Base-by-base conservation (phyloP, 2,888 invertebrate genomes). In the Ptilodon capucinus region DNA sequence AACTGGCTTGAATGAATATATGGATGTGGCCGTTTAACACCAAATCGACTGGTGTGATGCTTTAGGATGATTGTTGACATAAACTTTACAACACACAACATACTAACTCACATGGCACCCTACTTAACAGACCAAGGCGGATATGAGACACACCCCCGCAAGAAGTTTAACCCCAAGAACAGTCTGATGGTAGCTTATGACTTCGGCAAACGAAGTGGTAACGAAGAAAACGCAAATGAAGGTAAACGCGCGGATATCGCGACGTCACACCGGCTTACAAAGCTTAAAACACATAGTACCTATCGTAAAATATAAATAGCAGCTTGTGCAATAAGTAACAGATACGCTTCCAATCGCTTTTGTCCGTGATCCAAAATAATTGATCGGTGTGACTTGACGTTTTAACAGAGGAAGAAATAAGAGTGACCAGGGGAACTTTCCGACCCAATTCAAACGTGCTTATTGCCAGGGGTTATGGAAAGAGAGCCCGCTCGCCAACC, bases 381-480 rank as follows among this genome's bases (percentile, higher is more conserved):
- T 60, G 53, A 62, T 52, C 46, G 60, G 54, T 57, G 43, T 66
- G 64, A 68, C 57, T 76, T 76, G 60, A 45, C 54, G 71, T 80
- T 79, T 71, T 63, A 66, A 75, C 87, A 90, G 89, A 86, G 64
- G 83, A 81, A 59, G 84, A 84, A 75, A 79, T 86, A 59, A 88
- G 86, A 75, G 82, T 82, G 66, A 80, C 81, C 62, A 76, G 86
- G 61, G 81, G 81, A 50, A 74, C 77, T 30, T 88, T 89, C 79
- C 84, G 76, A 64, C 87, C 88, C 6, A 81, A 80, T 60, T 76
- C 84, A 52, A 85, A 86, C 55, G 71, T 87, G 45, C 84, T 86
- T 61, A 86, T 89, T 62, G 89, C 89, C 23, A 70, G 87, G 53
- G 89, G 87, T 49, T 89, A 81, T 63, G 89, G 90, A 18, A 80